A percentile compares a stretch with the other conserved stretches of the same genome.
Conservation (phyloP, 2,888 invertebrate genomes). For the Watsonalla binaria region DNA sequence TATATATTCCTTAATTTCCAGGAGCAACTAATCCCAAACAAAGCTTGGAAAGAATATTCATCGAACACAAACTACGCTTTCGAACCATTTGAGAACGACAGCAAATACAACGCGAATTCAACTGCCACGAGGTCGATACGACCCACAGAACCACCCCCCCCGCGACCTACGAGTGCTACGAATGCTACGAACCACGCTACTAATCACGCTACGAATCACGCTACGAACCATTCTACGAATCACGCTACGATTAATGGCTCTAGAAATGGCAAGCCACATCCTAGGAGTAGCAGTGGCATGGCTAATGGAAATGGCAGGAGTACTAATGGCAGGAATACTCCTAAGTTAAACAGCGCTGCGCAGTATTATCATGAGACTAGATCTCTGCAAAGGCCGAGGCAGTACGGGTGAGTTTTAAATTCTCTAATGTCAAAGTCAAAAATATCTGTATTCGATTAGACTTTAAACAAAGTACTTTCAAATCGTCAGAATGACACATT, state of each 20-base stretch:
- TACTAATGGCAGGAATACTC: constrained; percentile 35
- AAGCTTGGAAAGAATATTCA: constrained; percentile 94
- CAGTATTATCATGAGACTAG: constrained; percentile 79
- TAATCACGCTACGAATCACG: constrained; percentile 10
- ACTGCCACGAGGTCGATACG: constrained; percentile 33
- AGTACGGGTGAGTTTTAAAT: constrained; percentile 49
- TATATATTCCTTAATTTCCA: constrained; percentile 41
- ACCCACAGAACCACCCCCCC: constrained; percentile 44
- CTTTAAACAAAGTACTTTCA: no score
- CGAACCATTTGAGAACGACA: constrained; percentile 91
- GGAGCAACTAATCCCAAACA: constrained; percentile 90
- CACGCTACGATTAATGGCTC: not conserved
- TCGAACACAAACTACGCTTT: constrained; percentile 94
- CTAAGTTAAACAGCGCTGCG: constrained; percentile 50
- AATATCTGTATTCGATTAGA: no score
- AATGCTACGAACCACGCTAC: constrained; percentile 5
- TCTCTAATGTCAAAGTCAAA: no score
- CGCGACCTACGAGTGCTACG: constrained; percentile 20
- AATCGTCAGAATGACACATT: no score
- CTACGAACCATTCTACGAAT: constrained; percentile 3
- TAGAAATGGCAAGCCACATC: constrained; percentile 17
- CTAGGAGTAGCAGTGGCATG: constrained; percentile 15
- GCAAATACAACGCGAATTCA: constrained; percentile 75
- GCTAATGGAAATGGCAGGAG: not conserved
- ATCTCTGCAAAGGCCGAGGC: constrained; percentile 79